phyloP scores from a whole-genome alignment of 2,888 invertebrate species.

The Bombylius discolor region DNA sequence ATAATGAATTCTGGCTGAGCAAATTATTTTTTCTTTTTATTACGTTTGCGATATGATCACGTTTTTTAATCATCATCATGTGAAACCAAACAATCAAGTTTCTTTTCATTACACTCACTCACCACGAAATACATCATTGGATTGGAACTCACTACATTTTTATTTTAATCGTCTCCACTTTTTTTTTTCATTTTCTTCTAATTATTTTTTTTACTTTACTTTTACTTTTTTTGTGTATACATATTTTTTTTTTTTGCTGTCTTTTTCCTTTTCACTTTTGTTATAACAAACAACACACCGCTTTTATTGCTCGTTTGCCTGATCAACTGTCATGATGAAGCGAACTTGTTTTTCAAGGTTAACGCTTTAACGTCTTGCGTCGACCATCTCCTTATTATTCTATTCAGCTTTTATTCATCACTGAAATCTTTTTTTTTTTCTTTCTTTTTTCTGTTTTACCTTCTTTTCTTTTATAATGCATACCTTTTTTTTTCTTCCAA shows the following conservation, averaged over 20 bases:
- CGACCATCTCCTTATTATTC: neutral
- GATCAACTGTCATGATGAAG: conserved; percentile 11
- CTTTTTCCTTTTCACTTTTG: conserved; percentile 2
- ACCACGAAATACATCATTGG: too few relatives aligned
- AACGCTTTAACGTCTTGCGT: conserved; percentile 4
- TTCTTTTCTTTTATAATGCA: too few relatives aligned
- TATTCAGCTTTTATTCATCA: neutral
- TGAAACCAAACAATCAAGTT: too few relatives aligned
- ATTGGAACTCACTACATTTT: too few relatives aligned
- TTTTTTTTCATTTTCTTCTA: too few relatives aligned
- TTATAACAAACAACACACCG: neutral
- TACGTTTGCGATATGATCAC: too few relatives aligned
- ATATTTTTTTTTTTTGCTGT: neutral
- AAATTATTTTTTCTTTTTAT: too few relatives aligned
- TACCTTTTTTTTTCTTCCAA: too few relatives aligned
- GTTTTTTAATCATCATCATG: too few relatives aligned
- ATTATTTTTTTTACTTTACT: neutral
- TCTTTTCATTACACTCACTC: too few relatives aligned
- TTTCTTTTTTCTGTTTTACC: neutral
- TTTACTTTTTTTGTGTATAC: neutral
- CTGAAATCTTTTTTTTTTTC: neutral
- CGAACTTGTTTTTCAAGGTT: conserved; percentile 14
- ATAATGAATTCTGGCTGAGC: too few relatives aligned
- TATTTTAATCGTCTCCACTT: too few relatives aligned
- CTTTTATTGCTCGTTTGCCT: conserved; percentile 1